Conservation (phyloP, 2,797 vertebrate genomes). For the Triplophysa bombifrons region DNA sequence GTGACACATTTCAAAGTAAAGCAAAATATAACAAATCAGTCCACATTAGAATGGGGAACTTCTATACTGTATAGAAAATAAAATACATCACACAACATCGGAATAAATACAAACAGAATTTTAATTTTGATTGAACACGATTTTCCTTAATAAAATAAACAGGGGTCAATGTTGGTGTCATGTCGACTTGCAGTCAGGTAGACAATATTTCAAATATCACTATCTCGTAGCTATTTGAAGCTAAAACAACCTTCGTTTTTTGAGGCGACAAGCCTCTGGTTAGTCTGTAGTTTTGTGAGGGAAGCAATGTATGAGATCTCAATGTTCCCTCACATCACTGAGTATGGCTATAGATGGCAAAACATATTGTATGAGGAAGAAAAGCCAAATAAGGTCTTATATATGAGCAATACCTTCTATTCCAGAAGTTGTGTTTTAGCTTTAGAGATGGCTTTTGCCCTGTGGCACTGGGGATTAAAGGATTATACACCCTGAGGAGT, state of each 20-base stretch:
- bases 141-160: neutral
- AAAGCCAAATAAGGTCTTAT: conserved; percentile 73
- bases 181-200: too few species aligned
- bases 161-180: neutral
- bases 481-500: conserved; percentile 48
- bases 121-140: neutral
- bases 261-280: conserved; percentile 30
- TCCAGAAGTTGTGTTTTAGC: conserved; percentile 20
- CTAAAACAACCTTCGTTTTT: neutral
- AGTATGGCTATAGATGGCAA: conserved; percentile 44
- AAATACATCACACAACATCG: neutral
- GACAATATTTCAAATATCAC: too few species aligned
- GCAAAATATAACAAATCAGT: too few species aligned
- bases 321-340: conserved; percentile 23
- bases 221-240: neutral
- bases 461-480: conserved; percentile 63
- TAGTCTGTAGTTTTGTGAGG: conserved; percentile 64
- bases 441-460: conserved; percentile 62
- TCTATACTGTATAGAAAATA: too few species aligned
- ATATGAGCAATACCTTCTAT: neutral
- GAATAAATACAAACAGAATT: neutral
- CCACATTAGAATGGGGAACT: too few species aligned
- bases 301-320: conserved; percentile 31
- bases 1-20: too few species aligned
- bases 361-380: conserved; percentile 45